These are phyloP conservation scores for Sycobia sp. DNA, from an alignment of 1,140 invertebrate genomes.

Conservation along the genomic window DNA sequence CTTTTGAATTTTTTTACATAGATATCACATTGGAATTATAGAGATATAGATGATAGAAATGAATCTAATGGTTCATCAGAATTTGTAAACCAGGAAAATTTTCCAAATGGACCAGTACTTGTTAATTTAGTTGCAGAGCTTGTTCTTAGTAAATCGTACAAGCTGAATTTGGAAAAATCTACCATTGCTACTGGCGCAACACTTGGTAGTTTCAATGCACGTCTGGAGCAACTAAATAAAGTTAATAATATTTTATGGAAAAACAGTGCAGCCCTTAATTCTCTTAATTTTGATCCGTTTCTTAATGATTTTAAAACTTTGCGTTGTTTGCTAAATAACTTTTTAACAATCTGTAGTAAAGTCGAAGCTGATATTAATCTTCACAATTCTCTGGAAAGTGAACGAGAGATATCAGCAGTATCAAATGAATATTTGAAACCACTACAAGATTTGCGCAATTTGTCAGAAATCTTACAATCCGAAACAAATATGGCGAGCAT, in stretches of 20 bases:
- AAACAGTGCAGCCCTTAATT: conserved; percentile 56
- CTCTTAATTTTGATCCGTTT: conserved; percentile 39
- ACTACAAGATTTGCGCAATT: conserved; percentile 36
- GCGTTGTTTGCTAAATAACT: conserved; percentile 39
- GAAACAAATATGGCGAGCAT: conserved; percentile 31
- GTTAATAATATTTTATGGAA: conserved; percentile 62
- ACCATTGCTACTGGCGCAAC: conserved; percentile 39
- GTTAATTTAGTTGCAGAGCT: conserved; percentile 48
- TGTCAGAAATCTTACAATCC: conserved; percentile 38
- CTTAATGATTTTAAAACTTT: conserved; percentile 46
- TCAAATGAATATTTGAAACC: conserved; percentile 36
- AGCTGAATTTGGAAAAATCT: conserved; percentile 23
- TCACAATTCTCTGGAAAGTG: conserved; percentile 5
- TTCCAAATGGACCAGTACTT: conserved; percentile 41
- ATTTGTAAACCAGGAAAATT: neutral
- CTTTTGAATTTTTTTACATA: neutral
- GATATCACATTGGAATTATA: conserved; percentile 21
- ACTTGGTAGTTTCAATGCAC: conserved; percentile 51
- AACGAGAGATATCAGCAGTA: neutral
- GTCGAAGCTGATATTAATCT: conserved; percentile 26
- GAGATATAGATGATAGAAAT: neutral
- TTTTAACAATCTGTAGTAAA: conserved; percentile 39
- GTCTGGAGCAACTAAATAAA: conserved; percentile 50
- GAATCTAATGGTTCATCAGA: neutral
- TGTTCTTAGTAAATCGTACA: conserved; percentile 38